phyloP scores from a whole-genome alignment of 2,888 invertebrate genomes.

The Rhingia campestris region DNA sequence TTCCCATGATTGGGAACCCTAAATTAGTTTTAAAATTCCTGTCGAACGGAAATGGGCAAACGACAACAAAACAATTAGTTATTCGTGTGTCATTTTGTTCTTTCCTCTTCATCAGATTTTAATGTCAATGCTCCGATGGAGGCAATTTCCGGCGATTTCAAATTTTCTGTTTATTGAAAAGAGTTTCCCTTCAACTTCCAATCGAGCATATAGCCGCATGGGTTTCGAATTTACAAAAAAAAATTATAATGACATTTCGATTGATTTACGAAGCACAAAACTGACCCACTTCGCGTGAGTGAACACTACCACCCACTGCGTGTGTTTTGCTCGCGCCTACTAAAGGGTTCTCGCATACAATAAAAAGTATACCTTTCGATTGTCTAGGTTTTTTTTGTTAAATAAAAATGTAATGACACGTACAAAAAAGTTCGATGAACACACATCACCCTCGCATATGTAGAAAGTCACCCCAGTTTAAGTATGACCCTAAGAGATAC shows the following conservation, averaged over 20 bases:
- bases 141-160: constrained; percentile 44
- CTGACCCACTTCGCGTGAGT: constrained; percentile 65
- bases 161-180: constrained; percentile 10
- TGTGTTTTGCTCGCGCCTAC: not conserved
- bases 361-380: constrained; percentile 11
- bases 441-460: constrained; percentile 29
- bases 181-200: constrained; percentile 10
- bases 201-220: constrained; percentile 31
- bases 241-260: constrained; percentile 63
- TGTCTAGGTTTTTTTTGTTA: not conserved
- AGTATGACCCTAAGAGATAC: constrained; percentile 46
- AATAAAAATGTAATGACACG: constrained; percentile 47
- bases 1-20: constrained; percentile 12
- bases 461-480: constrained; percentile 52
- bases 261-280: constrained; percentile 61
- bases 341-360: constrained; percentile 39
- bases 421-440: constrained; percentile 37
- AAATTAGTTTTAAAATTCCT: constrained; percentile 15
- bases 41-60: constrained; percentile 54
- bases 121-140: constrained; percentile 59
- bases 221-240: not conserved
- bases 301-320: constrained; percentile 40
- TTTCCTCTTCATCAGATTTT: constrained; percentile 35
- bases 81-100: constrained; percentile 38
- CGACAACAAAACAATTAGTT: constrained; percentile 46